Evolutionary conservation across 2,888 invertebrate genomes (phyloP).

Genomic region (Bombylius major): DNA sequence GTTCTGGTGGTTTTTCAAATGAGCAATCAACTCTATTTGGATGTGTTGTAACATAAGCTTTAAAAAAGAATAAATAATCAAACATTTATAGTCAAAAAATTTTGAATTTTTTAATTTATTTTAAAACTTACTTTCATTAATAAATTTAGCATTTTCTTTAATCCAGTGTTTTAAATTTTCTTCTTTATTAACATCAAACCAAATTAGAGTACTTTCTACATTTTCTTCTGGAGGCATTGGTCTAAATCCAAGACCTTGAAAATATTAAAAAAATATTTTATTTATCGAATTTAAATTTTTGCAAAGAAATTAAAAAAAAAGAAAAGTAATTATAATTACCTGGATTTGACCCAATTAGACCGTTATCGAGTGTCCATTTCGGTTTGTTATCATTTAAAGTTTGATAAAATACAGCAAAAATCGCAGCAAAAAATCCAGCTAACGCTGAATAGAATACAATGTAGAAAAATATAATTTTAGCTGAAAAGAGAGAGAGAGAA

Average conservation of each 20-base stretch:
- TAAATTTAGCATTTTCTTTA: constrained; percentile 37
- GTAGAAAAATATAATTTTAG: constrained; percentile 92
- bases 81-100: neutral
- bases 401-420: constrained; percentile 90
- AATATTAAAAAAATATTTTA: too few relatives aligned
- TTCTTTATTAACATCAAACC: constrained; percentile 60
- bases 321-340: constrained; percentile 42
- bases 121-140: neutral
- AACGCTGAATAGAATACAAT: constrained; percentile 87
- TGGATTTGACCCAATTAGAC: constrained; percentile 88
- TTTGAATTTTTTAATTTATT: neutral
- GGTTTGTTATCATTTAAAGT: constrained; percentile 75
- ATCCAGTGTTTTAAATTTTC: constrained; percentile 74
- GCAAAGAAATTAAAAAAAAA: constrained; percentile 7
- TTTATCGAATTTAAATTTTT: neutral
- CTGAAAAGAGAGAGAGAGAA: constrained; percentile 44
- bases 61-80: constrained; percentile 13
- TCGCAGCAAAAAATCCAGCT: constrained; percentile 86
- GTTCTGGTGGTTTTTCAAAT: constrained; percentile 45
- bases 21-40: constrained; percentile 54
- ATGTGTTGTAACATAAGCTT: constrained; percentile 38
- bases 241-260: constrained; percentile 84
- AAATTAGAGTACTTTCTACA: constrained; percentile 92
- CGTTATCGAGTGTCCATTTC: constrained; percentile 77
- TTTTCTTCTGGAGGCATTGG: constrained; percentile 88